These are phyloP conservation scores for Urocolius indicus DNA, from an alignment of 2,113 vertebrate genomes.

Conservation along the genomic window DNA sequence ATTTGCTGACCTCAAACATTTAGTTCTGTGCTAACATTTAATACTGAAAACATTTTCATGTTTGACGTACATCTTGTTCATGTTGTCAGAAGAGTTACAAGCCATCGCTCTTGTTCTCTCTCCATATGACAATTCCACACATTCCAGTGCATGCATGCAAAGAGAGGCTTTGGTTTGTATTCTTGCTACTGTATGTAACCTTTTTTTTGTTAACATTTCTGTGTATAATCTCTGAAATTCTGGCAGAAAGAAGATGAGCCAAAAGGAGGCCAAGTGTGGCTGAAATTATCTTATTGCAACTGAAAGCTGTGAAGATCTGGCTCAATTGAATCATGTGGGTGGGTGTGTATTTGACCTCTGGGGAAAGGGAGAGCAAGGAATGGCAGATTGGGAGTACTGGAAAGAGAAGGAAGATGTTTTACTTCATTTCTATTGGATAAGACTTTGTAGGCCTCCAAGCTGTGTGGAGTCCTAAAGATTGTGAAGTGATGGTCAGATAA, in stretches of 20 bases:
- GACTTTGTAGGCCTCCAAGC: not conserved
- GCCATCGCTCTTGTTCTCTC: not conserved
- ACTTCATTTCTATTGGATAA: not conserved
- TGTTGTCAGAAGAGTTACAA: not conserved
- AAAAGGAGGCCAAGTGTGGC: not conserved
- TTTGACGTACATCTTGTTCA: not conserved
- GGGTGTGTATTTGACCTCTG: not conserved
- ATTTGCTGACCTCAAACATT: not conserved
- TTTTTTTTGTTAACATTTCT: not conserved
- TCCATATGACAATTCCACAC: not conserved
- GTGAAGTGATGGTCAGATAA: not conserved
- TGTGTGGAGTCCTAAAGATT: not conserved
- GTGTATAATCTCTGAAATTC: not conserved
- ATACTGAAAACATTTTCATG: not conserved
- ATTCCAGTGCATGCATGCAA: not conserved
- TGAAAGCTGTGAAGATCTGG: not conserved
- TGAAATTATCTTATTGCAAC: not conserved
- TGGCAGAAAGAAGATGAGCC: not conserved
- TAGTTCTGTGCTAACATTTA: not conserved
- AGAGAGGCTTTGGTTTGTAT: not conserved
- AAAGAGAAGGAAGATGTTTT: not conserved
- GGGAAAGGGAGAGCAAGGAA: not conserved
- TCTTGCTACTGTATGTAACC: not conserved
- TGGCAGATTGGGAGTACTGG: not conserved
- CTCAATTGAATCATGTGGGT: rapidly evolving